Evolutionary conservation across 2,797 vertebrate genomes (phyloP), one percentile per base, ranked within the genome.

Genomic region (Melanotaenia maccullochi): DNA sequence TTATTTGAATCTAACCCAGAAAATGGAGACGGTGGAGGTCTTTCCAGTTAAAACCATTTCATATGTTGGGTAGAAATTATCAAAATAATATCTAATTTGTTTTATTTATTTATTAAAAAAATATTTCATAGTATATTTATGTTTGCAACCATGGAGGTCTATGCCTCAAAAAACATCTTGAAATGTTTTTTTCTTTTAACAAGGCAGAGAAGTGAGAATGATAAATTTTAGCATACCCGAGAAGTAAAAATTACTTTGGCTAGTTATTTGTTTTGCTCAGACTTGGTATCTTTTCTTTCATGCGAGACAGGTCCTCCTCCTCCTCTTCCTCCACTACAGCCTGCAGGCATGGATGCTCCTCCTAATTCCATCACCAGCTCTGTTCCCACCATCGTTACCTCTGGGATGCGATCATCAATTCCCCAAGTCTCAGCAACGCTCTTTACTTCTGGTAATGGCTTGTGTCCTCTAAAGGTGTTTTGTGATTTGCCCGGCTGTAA

Each of bases 321-420:
- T 83, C 97, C 97, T 0, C 96, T 98, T 84, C 97, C 97, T 81
- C 96, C 97, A 16, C 81, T 98, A 58, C 97, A 98, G 79, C 96
- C 97, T 35, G 94, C 97, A 78, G 96, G 97, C 73, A 98, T 99
- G 96, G 97, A 98, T 79, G 96, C 93, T 42, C 97, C 98, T 65
- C 98, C 97, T 64, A 99, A 95, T 79, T 97, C 97, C 74, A 96
- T 97, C 74, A 97, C 97, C 80, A 97, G 97, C 90, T 96, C 97
- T 36, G 97, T 99, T 86, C 97, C 97, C 80, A 96, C 96, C 61
- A 97, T 99, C 60, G 97, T 99, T 79, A 97, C 97, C 18, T 96
- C 98, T 20, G 98, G 96, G 76, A 96, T 98, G 87, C 97, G 96
- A 75, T 94, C 97, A 72, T 96, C 97, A 36, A 94, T 97, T 56